Conservation (phyloP, 1,140 invertebrate genomes). For the Arion vulgaris region DNA sequence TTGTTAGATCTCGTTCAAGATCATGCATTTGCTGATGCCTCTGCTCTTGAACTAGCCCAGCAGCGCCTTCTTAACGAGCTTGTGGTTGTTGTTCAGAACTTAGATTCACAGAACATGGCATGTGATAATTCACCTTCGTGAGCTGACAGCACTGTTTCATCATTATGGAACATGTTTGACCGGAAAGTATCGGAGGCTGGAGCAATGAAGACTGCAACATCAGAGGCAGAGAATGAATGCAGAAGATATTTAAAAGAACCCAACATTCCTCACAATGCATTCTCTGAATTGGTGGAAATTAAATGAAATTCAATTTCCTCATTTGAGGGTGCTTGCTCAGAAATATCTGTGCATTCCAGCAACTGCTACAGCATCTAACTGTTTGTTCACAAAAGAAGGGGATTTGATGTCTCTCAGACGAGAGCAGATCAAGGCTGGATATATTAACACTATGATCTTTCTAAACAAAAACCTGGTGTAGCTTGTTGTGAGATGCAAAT, state of each 20-base stretch:
- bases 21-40: slow-evolving; percentile 31
- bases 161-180: slow-evolving; percentile 40
- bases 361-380: slow-evolving; percentile 5
- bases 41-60: slow-evolving; percentile 27
- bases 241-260: slow-evolving; percentile 35
- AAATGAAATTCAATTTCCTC: slow-evolving; percentile 34
- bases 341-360: slow-evolving; percentile 35
- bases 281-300: slow-evolving; percentile 31
- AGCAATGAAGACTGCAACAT: slow-evolving; percentile 26
- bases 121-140: neutral
- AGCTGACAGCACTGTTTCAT: slow-evolving; percentile 10
- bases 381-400: slow-evolving; percentile 25
- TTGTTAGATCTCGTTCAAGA: slow-evolving; percentile 33
- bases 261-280: slow-evolving; percentile 32
- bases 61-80: slow-evolving; percentile 20
- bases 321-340: slow-evolving; percentile 28
- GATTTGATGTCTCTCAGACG: neutral
- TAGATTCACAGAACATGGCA: neutral
- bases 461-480: slow-evolving; percentile 28
- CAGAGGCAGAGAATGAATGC: slow-evolving; percentile 33
- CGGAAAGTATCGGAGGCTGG: slow-evolving; percentile 35
- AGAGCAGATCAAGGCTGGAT: slow-evolving; percentile 6
- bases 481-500: neutral
- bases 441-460: slow-evolving; percentile 26
- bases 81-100: slow-evolving; percentile 12